phyloP scores from a whole-genome alignment of 2,888 invertebrate genomes.

The Dugesia japonica region DNA sequence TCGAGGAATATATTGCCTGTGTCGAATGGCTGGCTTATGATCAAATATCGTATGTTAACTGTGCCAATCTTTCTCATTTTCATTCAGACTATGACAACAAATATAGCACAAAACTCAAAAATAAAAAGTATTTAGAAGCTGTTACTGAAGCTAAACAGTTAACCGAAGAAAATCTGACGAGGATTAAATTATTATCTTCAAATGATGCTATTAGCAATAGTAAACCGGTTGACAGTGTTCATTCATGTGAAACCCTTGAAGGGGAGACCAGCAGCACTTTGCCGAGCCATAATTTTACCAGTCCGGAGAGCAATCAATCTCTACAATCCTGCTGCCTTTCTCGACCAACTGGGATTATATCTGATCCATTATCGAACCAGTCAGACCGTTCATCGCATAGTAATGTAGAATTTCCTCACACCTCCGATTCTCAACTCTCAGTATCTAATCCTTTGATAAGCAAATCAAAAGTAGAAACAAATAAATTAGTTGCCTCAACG shows the following conservation, averaged over 20 bases:
- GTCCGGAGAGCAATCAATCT: slow-evolving; percentile 8
- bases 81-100: slow-evolving; percentile 25
- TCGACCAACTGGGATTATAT: slow-evolving; percentile 1
- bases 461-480: not conserved
- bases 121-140: slow-evolving; percentile 26
- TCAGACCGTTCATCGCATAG: not conserved
- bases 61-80: slow-evolving; percentile 15
- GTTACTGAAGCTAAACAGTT: slow-evolving; percentile 27
- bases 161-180: slow-evolving; percentile 8
- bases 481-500: not conserved
- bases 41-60: slow-evolving; percentile 17
- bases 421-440: slow-evolving; percentile 1
- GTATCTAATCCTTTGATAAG: not conserved
- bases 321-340: slow-evolving; percentile 15
- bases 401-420: not conserved
- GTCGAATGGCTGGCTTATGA: slow-evolving; percentile 1
- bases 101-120: slow-evolving; percentile 28
- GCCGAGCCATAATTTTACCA: slow-evolving; percentile 11
- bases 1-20: not conserved
- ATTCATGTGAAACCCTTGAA: slow-evolving; percentile 11
- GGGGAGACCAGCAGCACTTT: not conserved
- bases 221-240: not conserved
- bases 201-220: not conserved
- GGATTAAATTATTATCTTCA: not conserved
- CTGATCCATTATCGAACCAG: not conserved